These are phyloP conservation scores for Naja naja DNA, from an alignment of 2,113 vertebrate species.

Conservation along the genomic window DNA sequence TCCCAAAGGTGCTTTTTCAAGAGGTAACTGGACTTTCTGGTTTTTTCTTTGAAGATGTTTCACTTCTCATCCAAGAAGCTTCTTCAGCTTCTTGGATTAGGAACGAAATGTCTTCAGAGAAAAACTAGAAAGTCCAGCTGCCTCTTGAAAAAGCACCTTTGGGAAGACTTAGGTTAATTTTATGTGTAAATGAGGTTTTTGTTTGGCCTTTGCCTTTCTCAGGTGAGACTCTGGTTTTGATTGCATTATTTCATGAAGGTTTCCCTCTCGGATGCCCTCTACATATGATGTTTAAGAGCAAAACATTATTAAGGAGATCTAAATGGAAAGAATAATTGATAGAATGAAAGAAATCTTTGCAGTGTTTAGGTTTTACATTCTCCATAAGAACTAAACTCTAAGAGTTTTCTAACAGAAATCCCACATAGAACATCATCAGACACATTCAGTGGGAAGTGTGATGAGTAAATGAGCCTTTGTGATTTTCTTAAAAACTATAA, in stretches of 20 bases:
- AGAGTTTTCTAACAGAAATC: background rate
- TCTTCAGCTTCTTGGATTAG: too few relatives aligned
- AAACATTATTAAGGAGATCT: background rate
- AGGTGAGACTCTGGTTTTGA: background rate
- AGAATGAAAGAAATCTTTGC: background rate
- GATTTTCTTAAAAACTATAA: background rate
- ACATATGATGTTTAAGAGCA: background rate
- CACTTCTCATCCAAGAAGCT: too few relatives aligned
- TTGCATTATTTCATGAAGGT: background rate
- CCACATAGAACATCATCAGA: background rate
- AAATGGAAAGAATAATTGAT: background rate
- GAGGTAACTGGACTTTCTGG: too few relatives aligned
- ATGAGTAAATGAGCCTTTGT: background rate
- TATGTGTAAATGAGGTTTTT: background rate
- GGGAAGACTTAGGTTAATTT: background rate
- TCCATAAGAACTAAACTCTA: background rate
- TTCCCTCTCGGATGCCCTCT: background rate
- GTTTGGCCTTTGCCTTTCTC: background rate
- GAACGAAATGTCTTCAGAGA: too few relatives aligned
- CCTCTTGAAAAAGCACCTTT: too few relatives aligned
- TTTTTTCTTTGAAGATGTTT: too few relatives aligned
- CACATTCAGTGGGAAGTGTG: background rate
- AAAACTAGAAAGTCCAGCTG: too few relatives aligned
- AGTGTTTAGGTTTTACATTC: background rate
- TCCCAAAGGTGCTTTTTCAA: too few relatives aligned